These are phyloP conservation scores for Sphaeramia orbicularis DNA, from an alignment of 2,797 vertebrate species.

Conservation along the genomic window DNA sequence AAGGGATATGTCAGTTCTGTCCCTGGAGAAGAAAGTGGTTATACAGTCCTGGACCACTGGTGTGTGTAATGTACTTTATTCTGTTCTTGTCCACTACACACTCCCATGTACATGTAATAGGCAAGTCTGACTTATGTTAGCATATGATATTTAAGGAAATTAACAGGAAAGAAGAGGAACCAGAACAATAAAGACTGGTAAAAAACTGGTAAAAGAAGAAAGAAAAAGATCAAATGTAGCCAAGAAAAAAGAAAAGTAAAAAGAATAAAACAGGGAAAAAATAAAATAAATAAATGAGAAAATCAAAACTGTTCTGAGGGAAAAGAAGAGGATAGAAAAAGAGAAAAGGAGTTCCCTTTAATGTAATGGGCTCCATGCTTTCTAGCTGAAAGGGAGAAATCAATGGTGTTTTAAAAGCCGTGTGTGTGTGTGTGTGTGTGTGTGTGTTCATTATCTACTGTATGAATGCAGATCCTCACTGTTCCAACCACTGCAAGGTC, in stretches of 20 bases:
- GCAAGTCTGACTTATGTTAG: too few species aligned
- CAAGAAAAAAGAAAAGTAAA: too few species aligned
- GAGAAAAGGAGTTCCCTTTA: slow-evolving; percentile 12
- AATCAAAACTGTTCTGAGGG: not conserved
- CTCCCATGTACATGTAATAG: too few species aligned
- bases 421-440: slow-evolving; percentile 18
- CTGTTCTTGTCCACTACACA: too few species aligned
- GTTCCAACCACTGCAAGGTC: slow-evolving; percentile 65
- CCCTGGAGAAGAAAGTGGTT: slow-evolving; percentile 43
- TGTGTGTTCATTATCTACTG: slow-evolving; percentile 50
- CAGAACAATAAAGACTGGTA: too few species aligned
- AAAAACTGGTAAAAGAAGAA: too few species aligned
- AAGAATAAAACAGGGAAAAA: too few species aligned
- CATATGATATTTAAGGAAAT: too few species aligned
- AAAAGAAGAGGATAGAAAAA: not conserved
- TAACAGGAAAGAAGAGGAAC: too few species aligned
- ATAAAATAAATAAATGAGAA: not conserved
- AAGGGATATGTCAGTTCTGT: slow-evolving; percentile 47
- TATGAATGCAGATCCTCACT: slow-evolving; percentile 44
- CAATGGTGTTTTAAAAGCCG: slow-evolving; percentile 41
- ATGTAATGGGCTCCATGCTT: slow-evolving; percentile 52
- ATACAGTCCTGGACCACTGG: slow-evolving; percentile 13
- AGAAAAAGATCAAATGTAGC: too few species aligned
- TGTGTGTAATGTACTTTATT: too few species aligned
- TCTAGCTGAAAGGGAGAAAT: slow-evolving; percentile 52